Conservation (phyloP, 2,888 invertebrate species). For the Autographa gamma region DNA sequence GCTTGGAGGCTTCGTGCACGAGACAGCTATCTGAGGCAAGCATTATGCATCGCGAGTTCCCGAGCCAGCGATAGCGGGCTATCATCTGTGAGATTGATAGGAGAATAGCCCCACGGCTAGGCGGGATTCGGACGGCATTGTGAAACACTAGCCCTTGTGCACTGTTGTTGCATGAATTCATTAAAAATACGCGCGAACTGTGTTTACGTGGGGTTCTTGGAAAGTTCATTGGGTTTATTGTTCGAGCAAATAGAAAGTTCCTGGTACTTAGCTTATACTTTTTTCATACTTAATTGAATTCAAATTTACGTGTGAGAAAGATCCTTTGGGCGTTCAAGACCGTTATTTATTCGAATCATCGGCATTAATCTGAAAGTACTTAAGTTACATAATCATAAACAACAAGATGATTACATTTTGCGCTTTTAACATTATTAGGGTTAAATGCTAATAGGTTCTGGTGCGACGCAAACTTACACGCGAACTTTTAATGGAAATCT, state of each 20-base stretch:
- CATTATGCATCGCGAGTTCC: slow-evolving; percentile 87
- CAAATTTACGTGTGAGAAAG: slow-evolving; percentile 1
- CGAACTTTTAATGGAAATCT: slow-evolving; percentile 69
- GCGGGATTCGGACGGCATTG: slow-evolving; percentile 79
- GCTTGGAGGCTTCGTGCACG: slow-evolving; percentile 88
- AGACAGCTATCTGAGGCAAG: slow-evolving; percentile 87
- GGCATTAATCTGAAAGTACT: background rate
- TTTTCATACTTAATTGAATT: slow-evolving; percentile 28
- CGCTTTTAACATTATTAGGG: slow-evolving; percentile 31
- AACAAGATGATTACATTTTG: slow-evolving; percentile 11
- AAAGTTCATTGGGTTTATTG: slow-evolving; percentile 49
- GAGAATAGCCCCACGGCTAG: slow-evolving; percentile 85
- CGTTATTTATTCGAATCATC: background rate
- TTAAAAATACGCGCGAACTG: slow-evolving; percentile 71
- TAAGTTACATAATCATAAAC: slow-evolving; percentile 11
- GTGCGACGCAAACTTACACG: slow-evolving; percentile 60
- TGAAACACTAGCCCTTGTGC: slow-evolving; percentile 69
- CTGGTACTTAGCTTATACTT: slow-evolving; percentile 23
- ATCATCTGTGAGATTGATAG: slow-evolving; percentile 89
- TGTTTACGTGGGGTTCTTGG: slow-evolving; percentile 58
- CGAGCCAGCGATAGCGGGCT: slow-evolving; percentile 81
- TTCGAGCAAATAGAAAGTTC: slow-evolving; percentile 47
- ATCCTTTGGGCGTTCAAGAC: background rate
- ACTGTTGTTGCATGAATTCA: slow-evolving; percentile 75
- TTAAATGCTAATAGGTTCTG: slow-evolving; percentile 49